Evolutionary conservation across 1,140 invertebrate genomes (phyloP).

Genomic region (Calliopsis andreniformis): DNA sequence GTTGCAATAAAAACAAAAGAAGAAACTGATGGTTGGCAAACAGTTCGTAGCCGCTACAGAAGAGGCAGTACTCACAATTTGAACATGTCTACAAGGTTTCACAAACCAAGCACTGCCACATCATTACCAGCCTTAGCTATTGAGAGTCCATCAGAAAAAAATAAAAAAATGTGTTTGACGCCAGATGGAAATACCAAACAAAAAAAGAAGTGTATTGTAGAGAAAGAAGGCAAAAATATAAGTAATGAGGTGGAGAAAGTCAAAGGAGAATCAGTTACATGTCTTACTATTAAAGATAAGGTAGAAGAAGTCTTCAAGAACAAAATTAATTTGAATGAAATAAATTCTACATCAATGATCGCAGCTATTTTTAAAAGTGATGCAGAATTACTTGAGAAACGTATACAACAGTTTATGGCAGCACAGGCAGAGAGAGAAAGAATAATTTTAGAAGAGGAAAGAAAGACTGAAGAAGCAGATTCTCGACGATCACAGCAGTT

Average conservation of each 20-base stretch:
- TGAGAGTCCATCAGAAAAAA: conserved; percentile 77
- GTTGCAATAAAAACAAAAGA: conserved; percentile 63
- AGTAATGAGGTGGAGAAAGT: conserved; percentile 71
- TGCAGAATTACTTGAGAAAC: conserved; percentile 81
- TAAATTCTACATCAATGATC: conserved; percentile 79
- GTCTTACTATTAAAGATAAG: conserved; percentile 47
- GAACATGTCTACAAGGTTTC: conserved; percentile 80
- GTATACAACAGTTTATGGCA: conserved; percentile 80
- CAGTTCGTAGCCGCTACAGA: conserved; percentile 82
- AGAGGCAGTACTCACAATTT: conserved; percentile 78
- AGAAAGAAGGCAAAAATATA: conserved; percentile 67
- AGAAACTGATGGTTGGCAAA: conserved; percentile 85
- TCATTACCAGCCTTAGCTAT: conserved; percentile 83
- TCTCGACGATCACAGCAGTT: conserved; percentile 83
- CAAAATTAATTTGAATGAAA: conserved; percentile 59
- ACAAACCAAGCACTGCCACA: conserved; percentile 82
- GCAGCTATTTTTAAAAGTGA: conserved; percentile 81
- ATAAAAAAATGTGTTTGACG: conserved; percentile 74
- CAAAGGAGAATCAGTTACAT: conserved; percentile 51
- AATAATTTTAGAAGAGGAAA: conserved; percentile 81
- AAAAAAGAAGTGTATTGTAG: conserved; percentile 62
- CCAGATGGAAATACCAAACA: conserved; percentile 65
- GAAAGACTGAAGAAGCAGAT: conserved; percentile 81
- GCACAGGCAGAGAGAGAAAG: conserved; percentile 79
- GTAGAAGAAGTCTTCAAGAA: conserved; percentile 59